Evolutionary conservation across 2,797 vertebrate species (phyloP), one percentile per base, ranked within the genome.

Genomic region (Lacerta bilineata): DNA sequence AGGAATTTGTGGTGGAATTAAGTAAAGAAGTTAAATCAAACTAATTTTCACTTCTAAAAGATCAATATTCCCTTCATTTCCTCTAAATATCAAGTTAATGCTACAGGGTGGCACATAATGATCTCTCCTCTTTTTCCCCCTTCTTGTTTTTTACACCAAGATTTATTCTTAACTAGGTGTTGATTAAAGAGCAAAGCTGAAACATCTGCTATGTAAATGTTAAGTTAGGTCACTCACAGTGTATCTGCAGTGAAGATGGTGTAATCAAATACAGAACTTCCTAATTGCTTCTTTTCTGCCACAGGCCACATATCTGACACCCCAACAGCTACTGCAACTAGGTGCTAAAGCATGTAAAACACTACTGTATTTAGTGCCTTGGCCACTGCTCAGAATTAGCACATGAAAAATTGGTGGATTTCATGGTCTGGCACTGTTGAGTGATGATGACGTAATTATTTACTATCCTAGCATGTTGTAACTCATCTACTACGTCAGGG

Each of bases 211-310:
- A 91, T 90, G 86, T 88, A 88, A 94, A 93, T 91, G 89, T 90
- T 94, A 95, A 94, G 86, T 75, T 92, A 79, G 79, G 87, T 93
- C 90, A 88, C 90, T 95, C 83, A 95, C 89, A 93, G 91, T 89
- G 91, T 94, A 95, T 91, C 91, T 95, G 86, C 87, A 92, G 74
- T 94, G 92, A 92, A 94, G 87, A 91, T 92, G 87, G 94, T 91
- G 87, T 91, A 94, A 94, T 94, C 90, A 85, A 90, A 78, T 72
- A 91, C 75, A 79, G 92, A 95, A 93, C 91, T 91, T 93, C 77
- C 89, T 93, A 94, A 95, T 93, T 94, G 88, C 86, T 93, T 93
- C 86, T 91, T 95, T 90, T 87, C 94, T 94, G 89, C 94, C 93
- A 95, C 83, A 88, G 94, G 95, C 93, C 92, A 93, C 91, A 72